Conservation (phyloP, 1,140 invertebrate species). For the Magallana angulata region DNA sequence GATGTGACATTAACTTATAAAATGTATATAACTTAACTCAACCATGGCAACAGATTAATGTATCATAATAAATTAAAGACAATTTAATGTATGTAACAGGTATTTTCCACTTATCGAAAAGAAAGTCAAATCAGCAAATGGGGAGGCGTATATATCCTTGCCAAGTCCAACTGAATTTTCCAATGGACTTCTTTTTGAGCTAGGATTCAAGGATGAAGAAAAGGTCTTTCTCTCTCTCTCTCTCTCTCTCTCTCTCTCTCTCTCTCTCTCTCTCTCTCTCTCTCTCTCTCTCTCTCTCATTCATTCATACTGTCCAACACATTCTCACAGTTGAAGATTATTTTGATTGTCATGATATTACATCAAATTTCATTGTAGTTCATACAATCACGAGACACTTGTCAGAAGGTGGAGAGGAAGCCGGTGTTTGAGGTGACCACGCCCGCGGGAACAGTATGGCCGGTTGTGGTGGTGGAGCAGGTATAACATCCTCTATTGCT, state of each 20-base stretch:
- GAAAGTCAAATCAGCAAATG: constrained; percentile 56
- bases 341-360: too few species aligned
- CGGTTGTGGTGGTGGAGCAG: constrained; percentile 69
- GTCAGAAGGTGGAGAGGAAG: constrained; percentile 61
- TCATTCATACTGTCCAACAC: too few species aligned
- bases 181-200: constrained; percentile 61
- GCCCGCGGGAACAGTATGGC: constrained; percentile 64
- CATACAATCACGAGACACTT: constrained; percentile 61
- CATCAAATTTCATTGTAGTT: constrained; percentile 56
- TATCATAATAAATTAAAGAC: too few species aligned
- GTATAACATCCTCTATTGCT: constrained; percentile 39
- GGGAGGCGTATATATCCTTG: constrained; percentile 60
- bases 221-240: constrained; percentile 48
- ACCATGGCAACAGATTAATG: too few species aligned
- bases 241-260: too few species aligned
- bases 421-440: constrained; percentile 66
- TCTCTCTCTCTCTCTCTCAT: too few species aligned
- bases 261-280: too few species aligned
- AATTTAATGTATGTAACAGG: not conserved
- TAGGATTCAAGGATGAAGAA: constrained; percentile 58
- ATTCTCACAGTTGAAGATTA: too few species aligned
- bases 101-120: constrained; percentile 69
- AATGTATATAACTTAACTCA: too few species aligned
- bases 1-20: too few species aligned
- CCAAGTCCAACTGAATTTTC: constrained; percentile 60